Conservation (phyloP, 2,888 invertebrate genomes). For the Cryptus armator region DNA sequence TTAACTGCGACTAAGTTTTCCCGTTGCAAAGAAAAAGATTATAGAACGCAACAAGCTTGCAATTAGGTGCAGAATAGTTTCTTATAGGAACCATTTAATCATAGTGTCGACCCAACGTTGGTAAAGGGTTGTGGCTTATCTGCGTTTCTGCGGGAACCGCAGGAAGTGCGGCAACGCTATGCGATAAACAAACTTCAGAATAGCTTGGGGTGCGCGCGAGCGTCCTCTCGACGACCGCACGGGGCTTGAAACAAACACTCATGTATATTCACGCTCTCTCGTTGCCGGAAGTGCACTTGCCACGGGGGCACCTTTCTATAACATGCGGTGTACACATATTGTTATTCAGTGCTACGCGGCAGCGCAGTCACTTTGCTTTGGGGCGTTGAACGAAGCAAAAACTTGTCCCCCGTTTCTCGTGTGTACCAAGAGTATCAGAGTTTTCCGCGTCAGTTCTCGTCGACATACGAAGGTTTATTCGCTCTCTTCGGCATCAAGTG, state of each 20-base stretch:
- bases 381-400: conserved; percentile 27
- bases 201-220: neutral
- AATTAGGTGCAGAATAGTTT: conserved; percentile 7
- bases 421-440: conserved; percentile 1
- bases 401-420: conserved; percentile 2
- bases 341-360: conserved; percentile 36
- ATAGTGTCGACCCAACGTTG: conserved; percentile 1
- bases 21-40: too few species aligned
- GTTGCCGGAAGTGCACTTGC: conserved; percentile 46
- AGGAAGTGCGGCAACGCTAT: conserved; percentile 18
- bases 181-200: conserved; percentile 40
- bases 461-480: conserved; percentile 7
- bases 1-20: neutral
- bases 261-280: conserved; percentile 59
- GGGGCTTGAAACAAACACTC: conserved; percentile 60
- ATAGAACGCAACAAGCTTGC: neutral
- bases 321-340: conserved; percentile 49
- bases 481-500: neutral
- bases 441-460: conserved; percentile 20
- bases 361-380: conserved; percentile 33
- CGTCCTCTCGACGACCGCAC: conserved; percentile 17
- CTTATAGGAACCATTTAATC: neutral
- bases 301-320: conserved; percentile 37
- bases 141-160: conserved; percentile 34
- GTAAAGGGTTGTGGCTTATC: conserved; percentile 45